Conservation (phyloP, 2,888 invertebrate genomes). For the Heliconius ethilla region DNA sequence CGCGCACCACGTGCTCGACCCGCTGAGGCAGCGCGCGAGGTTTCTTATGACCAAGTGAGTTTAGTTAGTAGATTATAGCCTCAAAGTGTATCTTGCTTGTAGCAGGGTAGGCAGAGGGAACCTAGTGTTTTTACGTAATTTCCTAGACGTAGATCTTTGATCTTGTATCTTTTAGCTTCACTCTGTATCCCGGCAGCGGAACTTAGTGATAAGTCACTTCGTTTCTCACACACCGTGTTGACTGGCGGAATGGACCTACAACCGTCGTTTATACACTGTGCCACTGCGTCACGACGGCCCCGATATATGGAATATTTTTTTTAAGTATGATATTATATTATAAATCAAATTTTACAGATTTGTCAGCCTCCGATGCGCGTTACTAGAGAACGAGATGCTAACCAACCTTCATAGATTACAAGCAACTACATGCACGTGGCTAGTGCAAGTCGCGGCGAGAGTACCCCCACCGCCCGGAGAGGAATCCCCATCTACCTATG, state of each 20-base stretch:
- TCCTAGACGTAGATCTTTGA: too few species aligned
- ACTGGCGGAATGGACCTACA: neutral
- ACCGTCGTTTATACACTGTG: neutral
- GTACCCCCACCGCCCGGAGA: conserved; percentile 53
- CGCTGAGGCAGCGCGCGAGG: conserved; percentile 83
- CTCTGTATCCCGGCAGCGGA: neutral
- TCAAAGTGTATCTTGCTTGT: too few species aligned
- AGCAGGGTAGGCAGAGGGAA: too few species aligned
- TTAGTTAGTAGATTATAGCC: neutral
- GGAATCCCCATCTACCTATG: conserved; percentile 74
- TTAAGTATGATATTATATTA: neutral
- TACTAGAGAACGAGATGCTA: conserved; percentile 88
- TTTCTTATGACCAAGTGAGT: conserved; percentile 84
- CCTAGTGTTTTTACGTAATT: too few species aligned
- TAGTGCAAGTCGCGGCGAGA: conserved; percentile 89
- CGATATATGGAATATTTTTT: neutral
- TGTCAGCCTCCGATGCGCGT: conserved; percentile 86
- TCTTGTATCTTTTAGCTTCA: too few species aligned
- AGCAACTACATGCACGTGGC: conserved; percentile 91
- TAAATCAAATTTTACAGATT: conserved; percentile 71
- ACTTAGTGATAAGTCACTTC: neutral
- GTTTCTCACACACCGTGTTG: neutral
- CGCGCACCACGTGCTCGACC: conserved; percentile 78
- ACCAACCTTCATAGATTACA: conserved; percentile 88
- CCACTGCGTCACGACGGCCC: neutral